Conservation (phyloP, 2,888 invertebrate species). For the Callosobruchus maculatus region DNA sequence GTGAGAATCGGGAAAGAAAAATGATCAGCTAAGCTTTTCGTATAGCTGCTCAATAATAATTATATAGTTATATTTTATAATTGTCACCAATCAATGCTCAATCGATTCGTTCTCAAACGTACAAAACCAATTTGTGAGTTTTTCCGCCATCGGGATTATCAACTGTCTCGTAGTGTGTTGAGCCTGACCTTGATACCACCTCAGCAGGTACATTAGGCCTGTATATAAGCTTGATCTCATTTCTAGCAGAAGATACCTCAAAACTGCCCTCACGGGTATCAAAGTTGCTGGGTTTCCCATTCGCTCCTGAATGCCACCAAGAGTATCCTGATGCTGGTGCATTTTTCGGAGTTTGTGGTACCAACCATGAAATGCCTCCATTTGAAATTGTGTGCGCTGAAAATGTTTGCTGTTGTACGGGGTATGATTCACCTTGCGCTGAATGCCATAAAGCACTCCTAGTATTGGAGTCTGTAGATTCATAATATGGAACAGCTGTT, state of each 20-base stretch:
- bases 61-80: too few species aligned
- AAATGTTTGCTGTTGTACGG: background rate
- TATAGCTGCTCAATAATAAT: too few species aligned
- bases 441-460: background rate
- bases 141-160: background rate
- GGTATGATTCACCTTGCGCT: background rate
- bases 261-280: background rate
- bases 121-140: background rate
- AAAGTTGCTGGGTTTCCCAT: background rate
- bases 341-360: background rate
- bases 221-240: background rate
- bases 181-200: background rate
- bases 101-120: background rate
- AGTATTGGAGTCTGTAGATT: background rate
- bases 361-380: background rate
- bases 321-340: background rate
- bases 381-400: background rate
- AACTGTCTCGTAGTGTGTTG: background rate
- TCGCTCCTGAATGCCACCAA: background rate
- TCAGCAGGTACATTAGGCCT: background rate
- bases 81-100: too few species aligned
- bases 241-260: background rate
- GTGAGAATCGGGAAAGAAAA: too few species aligned
- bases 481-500: background rate
- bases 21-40: too few species aligned